Evolutionary conservation across 2,797 vertebrate species (phyloP), one percentile per base, ranked within the genome.

Genomic region (Podargus strigoides): DNA sequence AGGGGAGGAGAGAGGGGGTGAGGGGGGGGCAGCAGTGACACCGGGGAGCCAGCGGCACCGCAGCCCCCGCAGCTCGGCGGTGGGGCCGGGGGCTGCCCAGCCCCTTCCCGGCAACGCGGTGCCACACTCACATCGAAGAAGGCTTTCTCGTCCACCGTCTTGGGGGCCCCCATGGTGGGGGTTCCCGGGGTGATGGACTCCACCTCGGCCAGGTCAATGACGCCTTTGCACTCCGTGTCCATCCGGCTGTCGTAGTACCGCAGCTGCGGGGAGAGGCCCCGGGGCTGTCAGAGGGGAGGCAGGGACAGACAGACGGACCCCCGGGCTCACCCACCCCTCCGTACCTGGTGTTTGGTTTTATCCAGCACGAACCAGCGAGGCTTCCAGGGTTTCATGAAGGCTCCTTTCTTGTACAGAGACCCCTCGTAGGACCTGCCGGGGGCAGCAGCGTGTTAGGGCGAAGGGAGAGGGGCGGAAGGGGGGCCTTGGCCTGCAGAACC

Each of bases 301-400:
- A 14, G n/a, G n/a, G n/a, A n/a, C n/a, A n/a, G n/a, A n/a, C n/a
- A n/a, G n/a, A n/a, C n/a, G n/a, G n/a, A n/a, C n/a, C n/a, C n/a
- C n/a, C n/a, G n/a, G n/a, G n/a, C 9, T 3, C 17, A 24, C 64
- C 46, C 0, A 10, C 16, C 10, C 22, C 17, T 6, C 32, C 0
- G 2, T 96, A 99, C 99, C 99, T 99, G 99, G 89, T 99, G 99
- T 96, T 99, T 99, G 53, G 99, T 99, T 97, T 99, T 99, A 97
- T 99, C 99, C 96, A 99, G 97, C 72, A 99, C 99, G 8, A 99
- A 99, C 99, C 99, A 99, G 49, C 99, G 99, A 2, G 98, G 98
- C 94, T 98, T 99, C 99, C 99, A 99, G 3, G 99, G 99, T 86
- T 99, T 99, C 98, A 99, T 98, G 97, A 99, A 97, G n/a, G 99